Evolutionary conservation across 2,797 vertebrate genomes (phyloP).

Genomic region (Ambastaia sidthimunki): DNA sequence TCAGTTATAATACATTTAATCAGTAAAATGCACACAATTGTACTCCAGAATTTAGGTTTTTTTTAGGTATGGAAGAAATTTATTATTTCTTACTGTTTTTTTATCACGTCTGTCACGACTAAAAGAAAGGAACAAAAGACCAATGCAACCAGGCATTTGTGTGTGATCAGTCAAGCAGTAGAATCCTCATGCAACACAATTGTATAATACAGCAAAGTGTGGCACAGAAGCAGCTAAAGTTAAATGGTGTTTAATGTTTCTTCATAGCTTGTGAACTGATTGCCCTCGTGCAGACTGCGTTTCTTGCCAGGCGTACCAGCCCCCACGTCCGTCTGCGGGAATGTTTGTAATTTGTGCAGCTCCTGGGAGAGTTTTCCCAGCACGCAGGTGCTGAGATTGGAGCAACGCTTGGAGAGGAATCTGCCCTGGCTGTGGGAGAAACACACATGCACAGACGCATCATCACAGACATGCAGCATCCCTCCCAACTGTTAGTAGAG

Average conservation of each 20-base stretch:
- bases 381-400: constrained; percentile 92
- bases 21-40: constrained; percentile 47
- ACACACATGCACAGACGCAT: constrained; percentile 81
- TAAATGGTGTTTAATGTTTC: constrained; percentile 80
- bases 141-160: constrained; percentile 67
- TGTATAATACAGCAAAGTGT: background rate
- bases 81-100: background rate
- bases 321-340: constrained; percentile 89
- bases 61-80: background rate
- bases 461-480: constrained; percentile 73
- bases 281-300: constrained; percentile 80
- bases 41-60: constrained; percentile 61
- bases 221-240: constrained; percentile 40
- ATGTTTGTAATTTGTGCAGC: constrained; percentile 90
- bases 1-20: constrained; percentile 61
- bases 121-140: constrained; percentile 47
- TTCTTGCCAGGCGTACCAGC: constrained; percentile 90
- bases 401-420: constrained; percentile 89
- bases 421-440: constrained; percentile 86
- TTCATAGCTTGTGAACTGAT: constrained; percentile 81
- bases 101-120: constrained; percentile 71
- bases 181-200: constrained; percentile 79
- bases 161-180: constrained; percentile 72
- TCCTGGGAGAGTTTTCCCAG: constrained; percentile 90
- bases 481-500: background rate